phyloP scores from a whole-genome alignment of 2,888 invertebrate species.

The Uropetala carovei region DNA sequence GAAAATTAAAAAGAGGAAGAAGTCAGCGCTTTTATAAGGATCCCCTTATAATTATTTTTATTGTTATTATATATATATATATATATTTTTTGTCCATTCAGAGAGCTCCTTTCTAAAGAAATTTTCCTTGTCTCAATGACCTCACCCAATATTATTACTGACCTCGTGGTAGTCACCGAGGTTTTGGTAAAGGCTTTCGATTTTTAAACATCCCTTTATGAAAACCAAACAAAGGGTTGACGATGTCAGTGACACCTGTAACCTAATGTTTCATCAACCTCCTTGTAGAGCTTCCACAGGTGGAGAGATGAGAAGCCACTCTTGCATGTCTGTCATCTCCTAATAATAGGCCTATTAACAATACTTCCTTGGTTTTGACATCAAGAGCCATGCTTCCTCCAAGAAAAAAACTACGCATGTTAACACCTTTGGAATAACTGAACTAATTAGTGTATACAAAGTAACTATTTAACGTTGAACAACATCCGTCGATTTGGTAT shows the following conservation, averaged over 20 bases:
- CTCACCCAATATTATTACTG: conserved; percentile 48
- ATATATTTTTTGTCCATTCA: conserved; percentile 60
- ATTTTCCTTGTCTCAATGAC: conserved; percentile 54
- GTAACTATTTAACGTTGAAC: conserved; percentile 48
- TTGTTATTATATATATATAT: conserved; percentile 58
- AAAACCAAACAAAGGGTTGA: conserved; percentile 32
- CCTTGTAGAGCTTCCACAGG: conserved; percentile 62
- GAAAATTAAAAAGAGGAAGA: conserved; percentile 55
- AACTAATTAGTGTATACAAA: conserved; percentile 58
- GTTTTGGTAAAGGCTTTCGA: conserved; percentile 32
- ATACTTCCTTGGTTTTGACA: conserved; percentile 46
- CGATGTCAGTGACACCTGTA: conserved; percentile 63
- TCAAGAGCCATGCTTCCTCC: conserved; percentile 61
- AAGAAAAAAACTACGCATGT: conserved; percentile 56
- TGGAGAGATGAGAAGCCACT: conserved; percentile 54
- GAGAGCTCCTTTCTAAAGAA: conserved; percentile 52
- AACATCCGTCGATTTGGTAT: conserved; percentile 64
- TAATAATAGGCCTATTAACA: conserved; percentile 62
- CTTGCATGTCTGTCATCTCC: conserved; percentile 58
- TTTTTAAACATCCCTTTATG: conserved; percentile 21
- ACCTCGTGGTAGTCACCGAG: conserved; percentile 39
- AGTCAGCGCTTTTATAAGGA: conserved; percentile 57
- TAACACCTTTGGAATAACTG: conserved; percentile 60
- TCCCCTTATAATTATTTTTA: conserved; percentile 64
- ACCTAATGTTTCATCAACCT: conserved; percentile 59